Evolutionary conservation across 2,888 invertebrate genomes (phyloP), one percentile per base, ranked within the genome.

Genomic region (Protodeltote pygarga): DNA sequence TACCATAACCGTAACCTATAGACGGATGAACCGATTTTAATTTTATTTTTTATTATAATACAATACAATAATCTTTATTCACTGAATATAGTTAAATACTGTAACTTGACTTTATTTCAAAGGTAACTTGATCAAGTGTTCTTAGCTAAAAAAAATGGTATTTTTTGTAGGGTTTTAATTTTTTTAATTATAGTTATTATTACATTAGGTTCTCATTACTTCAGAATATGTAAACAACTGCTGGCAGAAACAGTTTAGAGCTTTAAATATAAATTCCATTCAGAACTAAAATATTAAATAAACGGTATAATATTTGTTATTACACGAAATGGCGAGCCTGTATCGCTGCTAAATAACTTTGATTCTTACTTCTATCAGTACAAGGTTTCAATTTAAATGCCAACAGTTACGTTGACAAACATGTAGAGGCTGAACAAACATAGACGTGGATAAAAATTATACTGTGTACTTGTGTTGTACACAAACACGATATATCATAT

Each of bases 401-500:
- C 31, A 21, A 24, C 40, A 50, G 51, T 57, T 51, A 53, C 40
- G 55, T 45, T 41, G 58, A 65, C 64, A 65, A 72, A 46, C 72
- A 70, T 33, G 31, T 13, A 27, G n/a, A 52, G 54, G 51, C 77
- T 79, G 78, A 55, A 37, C 53, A 77, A 79, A 79, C 59, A 75
- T 66, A 73, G 73, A 65, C 65, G 48, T 41, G 46, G 38, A 61
- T 57, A 64, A 63, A 66, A 69, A 64, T 44, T 42, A 64, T 40
- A 45, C 29, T 63, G 50, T 48, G 38, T 55, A 58, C 23, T 13
- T 9, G 16, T 25, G 31, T 25, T 40, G 46, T 45, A 65, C 48
- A 65, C 63, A 68, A 65, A 51, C 50, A 58, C 38, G 11, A 48
- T 6, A 38, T 44, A 25, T 10, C 28, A 15, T 39, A 10, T 21